Percentiles rank a stretch among this genome's conserved stretches.
Evolutionary conservation across 2,797 vertebrate genomes (phyloP).

Genomic region (Benthosema pterotum): DNA sequence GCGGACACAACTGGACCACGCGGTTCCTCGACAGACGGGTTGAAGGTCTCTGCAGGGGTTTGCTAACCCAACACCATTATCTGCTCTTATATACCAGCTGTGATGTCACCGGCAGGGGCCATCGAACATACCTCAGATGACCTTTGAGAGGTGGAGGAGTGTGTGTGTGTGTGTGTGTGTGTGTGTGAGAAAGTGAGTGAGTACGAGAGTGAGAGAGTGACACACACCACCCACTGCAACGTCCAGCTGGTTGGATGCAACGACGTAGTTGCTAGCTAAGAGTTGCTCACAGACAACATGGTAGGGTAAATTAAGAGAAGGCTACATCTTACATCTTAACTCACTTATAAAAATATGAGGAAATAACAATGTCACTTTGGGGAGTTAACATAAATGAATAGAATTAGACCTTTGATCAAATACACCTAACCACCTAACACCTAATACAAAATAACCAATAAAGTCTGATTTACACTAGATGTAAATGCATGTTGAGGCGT

Average conservation of each 20-base stretch:
- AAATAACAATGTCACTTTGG: no score
- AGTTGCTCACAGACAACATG: slow-evolving; percentile 41
- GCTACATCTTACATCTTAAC: slow-evolving; percentile 22
- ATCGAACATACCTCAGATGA: slow-evolving; percentile 53
- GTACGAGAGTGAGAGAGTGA: no score
- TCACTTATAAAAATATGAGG: slow-evolving; percentile 1
- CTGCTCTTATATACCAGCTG: slow-evolving; percentile 49
- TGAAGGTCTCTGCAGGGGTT: slow-evolving; percentile 5
- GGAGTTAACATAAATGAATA: no score
- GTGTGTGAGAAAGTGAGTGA: no score
- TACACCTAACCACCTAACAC: no score
- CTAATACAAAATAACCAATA: no score
- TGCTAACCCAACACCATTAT: slow-evolving; percentile 5
- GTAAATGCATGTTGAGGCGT: no score
- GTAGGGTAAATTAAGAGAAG: slow-evolving; percentile 17
- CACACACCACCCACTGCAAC: slow-evolving; percentile 15
- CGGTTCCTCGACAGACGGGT: slow-evolving; percentile 14
- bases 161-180: no score
- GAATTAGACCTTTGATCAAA: no score
- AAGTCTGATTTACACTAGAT: no score
- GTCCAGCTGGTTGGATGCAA: slow-evolving; percentile 36
- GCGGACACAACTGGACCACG: slow-evolving; percentile 4
- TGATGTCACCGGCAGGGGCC: slow-evolving; percentile 46
- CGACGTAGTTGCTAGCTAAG: slow-evolving; percentile 34
- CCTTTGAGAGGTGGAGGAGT: slow-evolving; percentile 52